These are phyloP conservation scores for Sula dactylatra DNA, from an alignment of 2,113 vertebrate genomes.

Conservation along the genomic window DNA sequence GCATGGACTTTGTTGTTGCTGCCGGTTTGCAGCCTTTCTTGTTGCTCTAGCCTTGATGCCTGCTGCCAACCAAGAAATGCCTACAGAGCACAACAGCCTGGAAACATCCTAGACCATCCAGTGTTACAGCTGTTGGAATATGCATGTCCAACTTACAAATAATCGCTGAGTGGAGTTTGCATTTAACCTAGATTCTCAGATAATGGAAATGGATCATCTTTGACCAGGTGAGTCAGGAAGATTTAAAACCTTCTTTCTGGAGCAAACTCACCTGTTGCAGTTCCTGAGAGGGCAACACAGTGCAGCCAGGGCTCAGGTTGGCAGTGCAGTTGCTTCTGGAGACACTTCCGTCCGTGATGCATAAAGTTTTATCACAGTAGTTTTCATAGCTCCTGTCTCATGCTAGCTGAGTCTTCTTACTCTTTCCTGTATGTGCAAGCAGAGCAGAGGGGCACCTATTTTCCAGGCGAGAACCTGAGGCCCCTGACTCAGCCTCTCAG, in stretches of 20 bases:
- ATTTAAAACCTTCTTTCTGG: not conserved
- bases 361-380: not conserved
- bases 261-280: not conserved
- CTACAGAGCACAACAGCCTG: not conserved
- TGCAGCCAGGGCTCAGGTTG: not conserved
- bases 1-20: not conserved
- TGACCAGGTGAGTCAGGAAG: not conserved
- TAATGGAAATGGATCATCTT: not conserved
- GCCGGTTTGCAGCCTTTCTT: not conserved
- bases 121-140: not conserved
- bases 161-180: accelerated
- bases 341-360: not conserved
- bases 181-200: not conserved
- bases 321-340: not conserved
- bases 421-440: not conserved
- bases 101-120: not conserved
- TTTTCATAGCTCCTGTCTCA: not conserved
- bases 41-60: not conserved
- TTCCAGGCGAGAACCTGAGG: not conserved
- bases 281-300: not conserved
- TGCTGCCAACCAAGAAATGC: not conserved
- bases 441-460: not conserved
- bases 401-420: not conserved
- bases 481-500: not conserved
- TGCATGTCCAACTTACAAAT: not conserved